Percentiles rank a stretch among this genome's conserved stretches.
These are phyloP conservation scores for Lindbergichthys nudifrons DNA, from an alignment of 2,797 vertebrate genomes.

Conservation along the genomic window DNA sequence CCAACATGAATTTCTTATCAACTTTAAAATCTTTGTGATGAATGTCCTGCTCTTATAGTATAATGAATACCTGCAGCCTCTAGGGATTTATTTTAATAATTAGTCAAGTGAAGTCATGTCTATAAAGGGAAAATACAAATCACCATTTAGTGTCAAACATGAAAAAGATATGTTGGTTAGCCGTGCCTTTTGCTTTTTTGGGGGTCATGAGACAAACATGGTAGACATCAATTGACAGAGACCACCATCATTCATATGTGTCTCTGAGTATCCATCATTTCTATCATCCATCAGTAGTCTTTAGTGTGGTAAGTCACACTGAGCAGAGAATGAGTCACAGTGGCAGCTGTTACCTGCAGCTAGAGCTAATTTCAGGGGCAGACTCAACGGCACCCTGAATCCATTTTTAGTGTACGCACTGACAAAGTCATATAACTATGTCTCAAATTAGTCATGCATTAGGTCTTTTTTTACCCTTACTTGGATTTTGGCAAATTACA, in stretches of 20 bases:
- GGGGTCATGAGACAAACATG: conserved; percentile 38
- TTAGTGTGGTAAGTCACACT: conserved; percentile 46
- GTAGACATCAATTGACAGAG: conserved; percentile 20
- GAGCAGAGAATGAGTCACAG: conserved; percentile 62
- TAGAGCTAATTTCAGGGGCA: conserved; percentile 67
- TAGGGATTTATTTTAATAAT: conserved; percentile 58
- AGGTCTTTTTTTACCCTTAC: not conserved
- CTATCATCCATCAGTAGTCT: conserved; percentile 59
- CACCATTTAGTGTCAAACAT: conserved; percentile 46
- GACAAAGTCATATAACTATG: conserved; percentile 27
- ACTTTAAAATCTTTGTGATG: conserved; percentile 69
- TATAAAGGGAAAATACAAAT: conserved; percentile 61
- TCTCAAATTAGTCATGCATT: conserved; percentile 18
- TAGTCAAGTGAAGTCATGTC: conserved; percentile 67
- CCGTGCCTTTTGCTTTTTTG: conserved; percentile 12
- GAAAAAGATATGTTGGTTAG: conserved; percentile 10
- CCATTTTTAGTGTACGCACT: conserved; percentile 39
- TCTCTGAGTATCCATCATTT: conserved; percentile 38
- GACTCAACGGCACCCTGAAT: conserved; percentile 36
- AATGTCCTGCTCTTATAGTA: conserved; percentile 62
- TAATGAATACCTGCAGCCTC: conserved; percentile 72
- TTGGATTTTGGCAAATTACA: not conserved
- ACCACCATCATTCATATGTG: conserved; percentile 20
- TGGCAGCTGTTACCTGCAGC: conserved; percentile 67
- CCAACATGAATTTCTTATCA: conserved; percentile 70